Conservation (phyloP, 2,797 vertebrate genomes). For the Botia almorhae region DNA sequence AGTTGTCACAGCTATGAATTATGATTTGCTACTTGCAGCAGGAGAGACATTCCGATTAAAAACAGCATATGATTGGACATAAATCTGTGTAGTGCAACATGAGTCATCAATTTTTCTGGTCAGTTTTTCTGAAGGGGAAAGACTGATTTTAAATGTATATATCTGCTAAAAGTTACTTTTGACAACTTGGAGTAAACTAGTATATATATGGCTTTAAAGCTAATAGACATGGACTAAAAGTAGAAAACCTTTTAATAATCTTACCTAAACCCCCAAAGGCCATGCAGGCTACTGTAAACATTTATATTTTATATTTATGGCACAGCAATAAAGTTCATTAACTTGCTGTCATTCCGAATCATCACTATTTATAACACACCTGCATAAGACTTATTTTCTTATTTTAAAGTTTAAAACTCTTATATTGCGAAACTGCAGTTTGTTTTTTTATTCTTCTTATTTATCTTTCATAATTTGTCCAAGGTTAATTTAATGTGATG, state of each 20-base stretch:
- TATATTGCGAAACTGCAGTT: background rate
- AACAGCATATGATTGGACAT: too few relatives aligned
- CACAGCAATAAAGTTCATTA: background rate
- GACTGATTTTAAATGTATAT: too few relatives aligned
- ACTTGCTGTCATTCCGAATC: background rate
- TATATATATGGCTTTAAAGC: too few relatives aligned
- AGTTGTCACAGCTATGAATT: too few relatives aligned
- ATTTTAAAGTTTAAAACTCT: background rate
- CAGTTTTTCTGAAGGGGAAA: too few relatives aligned
- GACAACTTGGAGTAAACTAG: too few relatives aligned
- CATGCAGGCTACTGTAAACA: background rate
- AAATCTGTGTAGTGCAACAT: too few relatives aligned
- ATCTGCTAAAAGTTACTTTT: too few relatives aligned
- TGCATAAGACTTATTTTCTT: background rate
- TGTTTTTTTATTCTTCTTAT: background rate
- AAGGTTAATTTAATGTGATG: background rate
- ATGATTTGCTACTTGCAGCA: too few relatives aligned
- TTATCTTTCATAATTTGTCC: background rate
- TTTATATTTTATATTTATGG: background rate
- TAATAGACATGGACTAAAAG: background rate
- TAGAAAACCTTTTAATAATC: background rate
- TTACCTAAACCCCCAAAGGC: background rate
- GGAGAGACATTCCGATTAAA: too few relatives aligned
- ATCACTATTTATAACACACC: background rate
- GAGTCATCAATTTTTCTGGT: too few relatives aligned